Evolutionary conservation across 2,888 invertebrate species (phyloP).

Genomic region (Dysmachus trigonus): DNA sequence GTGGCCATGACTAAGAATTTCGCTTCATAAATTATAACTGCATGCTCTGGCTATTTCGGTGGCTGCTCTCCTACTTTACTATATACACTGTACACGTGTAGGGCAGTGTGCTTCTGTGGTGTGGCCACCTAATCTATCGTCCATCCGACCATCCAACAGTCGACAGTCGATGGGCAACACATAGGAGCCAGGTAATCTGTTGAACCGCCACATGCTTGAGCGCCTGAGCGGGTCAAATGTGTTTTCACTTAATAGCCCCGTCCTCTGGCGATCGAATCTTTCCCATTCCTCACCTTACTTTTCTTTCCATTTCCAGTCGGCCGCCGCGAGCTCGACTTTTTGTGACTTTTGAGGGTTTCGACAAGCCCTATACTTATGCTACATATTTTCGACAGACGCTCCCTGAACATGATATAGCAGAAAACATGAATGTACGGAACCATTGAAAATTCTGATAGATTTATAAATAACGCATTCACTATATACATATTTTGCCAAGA

Average conservation of each 20-base stretch:
- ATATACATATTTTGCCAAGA: not conserved
- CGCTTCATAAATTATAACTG: conserved; percentile 37
- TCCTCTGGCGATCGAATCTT: not conserved
- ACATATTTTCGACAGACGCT: not conserved
- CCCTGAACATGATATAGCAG: not conserved
- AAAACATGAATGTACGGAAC: not conserved
- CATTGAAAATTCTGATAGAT: not conserved
- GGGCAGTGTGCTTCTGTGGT: not conserved
- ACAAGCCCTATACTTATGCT: not conserved
- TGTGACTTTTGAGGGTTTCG: not conserved
- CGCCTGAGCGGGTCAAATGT: not conserved
- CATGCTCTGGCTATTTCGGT: conserved; percentile 24
- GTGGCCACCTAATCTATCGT: not conserved
- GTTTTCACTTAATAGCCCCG: not conserved
- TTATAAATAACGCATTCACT: not conserved
- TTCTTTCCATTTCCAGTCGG: not conserved
- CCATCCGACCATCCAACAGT: no score
- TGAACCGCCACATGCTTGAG: not conserved
- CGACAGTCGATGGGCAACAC: not conserved
- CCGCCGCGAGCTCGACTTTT: not conserved
- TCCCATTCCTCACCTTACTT: not conserved
- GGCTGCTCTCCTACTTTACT: not conserved
- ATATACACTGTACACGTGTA: no score
- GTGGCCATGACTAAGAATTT: conserved; percentile 39
- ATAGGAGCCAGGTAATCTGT: conserved; percentile 7